Evolutionary conservation across 2,113 vertebrate genomes (phyloP).

Genomic region (Ceyx margarethae): DNA sequence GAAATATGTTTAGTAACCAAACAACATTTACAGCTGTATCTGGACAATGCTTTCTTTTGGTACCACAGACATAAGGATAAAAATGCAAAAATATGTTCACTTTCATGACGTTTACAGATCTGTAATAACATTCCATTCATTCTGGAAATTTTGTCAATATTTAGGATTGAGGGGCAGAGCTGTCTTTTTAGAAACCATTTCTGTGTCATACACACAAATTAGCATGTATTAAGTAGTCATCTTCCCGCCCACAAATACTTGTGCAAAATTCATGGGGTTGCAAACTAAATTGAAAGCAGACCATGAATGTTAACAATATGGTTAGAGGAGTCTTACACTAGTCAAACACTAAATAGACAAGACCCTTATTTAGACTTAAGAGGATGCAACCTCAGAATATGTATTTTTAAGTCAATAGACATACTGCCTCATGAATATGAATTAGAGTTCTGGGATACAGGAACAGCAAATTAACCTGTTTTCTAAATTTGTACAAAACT

Average conservation of each 20-base stretch:
- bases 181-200: slow-evolving; percentile 21
- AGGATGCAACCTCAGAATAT: not conserved
- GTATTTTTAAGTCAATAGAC: not conserved
- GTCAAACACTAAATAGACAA: not conserved
- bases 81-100: not conserved
- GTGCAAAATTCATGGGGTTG: not conserved
- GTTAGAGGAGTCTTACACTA: not conserved
- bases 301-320: slow-evolving; percentile 7
- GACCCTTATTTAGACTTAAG: not conserved
- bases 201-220: slow-evolving; percentile 1
- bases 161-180: not conserved
- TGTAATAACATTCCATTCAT: not conserved
- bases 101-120: not conserved
- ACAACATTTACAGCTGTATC: not conserved
- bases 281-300: slow-evolving; percentile 53
- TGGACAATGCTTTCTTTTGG: not conserved
- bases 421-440: not conserved
- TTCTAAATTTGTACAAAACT: not conserved
- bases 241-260: slow-evolving; percentile 30
- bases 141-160: not conserved
- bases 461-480: not conserved
- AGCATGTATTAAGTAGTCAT: slow-evolving; percentile 16
- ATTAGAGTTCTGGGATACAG: not conserved
- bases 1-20: not conserved
- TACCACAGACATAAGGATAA: not conserved